Base-by-base conservation (phyloP, 2,113 vertebrate species). In the Amia ocellicauda region DNA sequence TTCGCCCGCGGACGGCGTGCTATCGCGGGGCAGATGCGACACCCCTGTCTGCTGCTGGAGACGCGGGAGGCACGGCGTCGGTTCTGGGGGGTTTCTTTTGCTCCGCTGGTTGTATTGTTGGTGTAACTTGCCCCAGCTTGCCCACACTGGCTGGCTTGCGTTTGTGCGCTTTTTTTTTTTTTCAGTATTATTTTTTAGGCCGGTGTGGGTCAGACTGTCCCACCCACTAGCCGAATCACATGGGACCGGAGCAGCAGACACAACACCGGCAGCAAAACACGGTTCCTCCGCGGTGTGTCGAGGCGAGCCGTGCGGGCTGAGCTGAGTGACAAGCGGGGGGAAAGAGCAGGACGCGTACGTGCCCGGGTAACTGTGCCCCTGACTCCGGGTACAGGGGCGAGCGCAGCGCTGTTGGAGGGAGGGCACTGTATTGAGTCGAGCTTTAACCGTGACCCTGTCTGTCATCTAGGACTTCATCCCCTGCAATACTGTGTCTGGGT, bases 141-240 rank as follows among this genome's bases (percentile, higher is more conserved):
- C 42, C n/a, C n/a, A 11, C n/a, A 11, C 17, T 20, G 2, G 19
- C 31, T 41, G 36, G 19, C 57, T 41, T 22, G 29, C 42, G n/a
- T n/a, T n/a, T n/a, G n/a, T n/a, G n/a, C n/a, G n/a, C n/a, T n/a
- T n/a, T n/a, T n/a, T n/a, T n/a, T n/a, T 17, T 17, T 22, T 22
- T 17, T 7, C 51, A 23, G 51, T 23, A 19, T 51, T 11, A 23
- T 53, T 51, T 36, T 28, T 60, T 49, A 49, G 58, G 58, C 58
- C 58, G 58, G 58, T 28, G 22, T 47, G 41, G 36, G 42, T 60
- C 26, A 19, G 58, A 49, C 42, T 60, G 58, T 60, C 58, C 42
- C 41, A 60, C 58, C 58, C 58, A 60, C 58, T 16, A 61, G 42
- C 26, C 13, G 16, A 23, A 61, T 61, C 59, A 61, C 59, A 61